Conservation (phyloP, 2,797 vertebrate species). For the Coluber constrictor region DNA sequence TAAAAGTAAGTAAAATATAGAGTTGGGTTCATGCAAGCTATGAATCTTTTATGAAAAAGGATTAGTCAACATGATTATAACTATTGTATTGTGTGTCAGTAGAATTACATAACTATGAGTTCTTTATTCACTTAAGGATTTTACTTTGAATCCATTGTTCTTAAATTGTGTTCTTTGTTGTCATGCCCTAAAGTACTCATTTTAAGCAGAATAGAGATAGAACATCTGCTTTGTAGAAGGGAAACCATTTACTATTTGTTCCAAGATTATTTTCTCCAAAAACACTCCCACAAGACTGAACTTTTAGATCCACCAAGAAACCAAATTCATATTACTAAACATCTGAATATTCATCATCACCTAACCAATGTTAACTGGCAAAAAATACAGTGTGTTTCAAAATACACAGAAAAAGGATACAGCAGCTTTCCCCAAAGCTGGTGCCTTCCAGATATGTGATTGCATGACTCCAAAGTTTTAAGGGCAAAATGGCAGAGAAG, state of each 20-base stretch:
- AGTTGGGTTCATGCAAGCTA: not conserved
- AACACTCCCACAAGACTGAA: not conserved
- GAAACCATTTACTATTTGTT: not conserved
- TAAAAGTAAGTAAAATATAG: constrained; percentile 14
- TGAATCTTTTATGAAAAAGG: not conserved
- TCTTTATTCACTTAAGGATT: fast-evolving
- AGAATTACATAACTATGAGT: not conserved
- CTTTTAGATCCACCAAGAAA: not conserved
- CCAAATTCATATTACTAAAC: not conserved
- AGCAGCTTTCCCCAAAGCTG: not conserved
- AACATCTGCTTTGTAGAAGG: not conserved
- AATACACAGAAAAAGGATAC: not conserved
- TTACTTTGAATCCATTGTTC: not conserved
- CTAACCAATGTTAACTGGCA: not conserved
- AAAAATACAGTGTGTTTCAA: not conserved
- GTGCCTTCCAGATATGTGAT: not conserved
- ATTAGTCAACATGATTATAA: not conserved
- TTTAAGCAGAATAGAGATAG: not conserved
- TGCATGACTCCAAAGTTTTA: not conserved
- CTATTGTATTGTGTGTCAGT: not conserved
- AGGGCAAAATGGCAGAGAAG: not conserved
- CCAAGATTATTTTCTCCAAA: not conserved
- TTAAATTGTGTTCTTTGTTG: not conserved
- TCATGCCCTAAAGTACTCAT: not conserved
- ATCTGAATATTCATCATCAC: not conserved